A percentile compares a stretch with the other conserved stretches of the same genome.
Conservation (phyloP, 2,113 vertebrate genomes). For the Malaclemys terrapin region DNA sequence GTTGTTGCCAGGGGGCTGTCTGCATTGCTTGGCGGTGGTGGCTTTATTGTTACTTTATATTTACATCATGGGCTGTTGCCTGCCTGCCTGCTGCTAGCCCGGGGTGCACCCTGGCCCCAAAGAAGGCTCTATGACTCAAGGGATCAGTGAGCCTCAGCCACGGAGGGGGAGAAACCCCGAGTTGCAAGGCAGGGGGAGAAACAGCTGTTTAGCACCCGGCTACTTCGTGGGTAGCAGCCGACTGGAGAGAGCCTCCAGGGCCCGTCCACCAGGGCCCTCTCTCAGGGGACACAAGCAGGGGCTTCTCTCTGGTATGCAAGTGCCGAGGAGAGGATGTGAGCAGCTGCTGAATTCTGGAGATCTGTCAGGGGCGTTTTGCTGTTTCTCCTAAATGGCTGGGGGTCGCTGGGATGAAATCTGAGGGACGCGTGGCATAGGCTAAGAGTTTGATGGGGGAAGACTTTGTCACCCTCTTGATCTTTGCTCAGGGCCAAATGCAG, state of each 20-base stretch:
- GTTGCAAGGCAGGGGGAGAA: fast-evolving
- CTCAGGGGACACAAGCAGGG: fast-evolving
- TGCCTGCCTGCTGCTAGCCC: too few relatives aligned
- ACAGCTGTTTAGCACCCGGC: background rate
- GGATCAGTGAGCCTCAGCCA: background rate
- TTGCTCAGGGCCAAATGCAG: too few relatives aligned
- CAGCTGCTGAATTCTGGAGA: background rate
- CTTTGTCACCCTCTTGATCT: background rate
- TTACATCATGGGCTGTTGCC: background rate
- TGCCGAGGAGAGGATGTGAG: background rate
- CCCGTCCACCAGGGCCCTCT: fast-evolving
- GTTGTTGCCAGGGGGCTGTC: background rate
- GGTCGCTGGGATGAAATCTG: background rate
- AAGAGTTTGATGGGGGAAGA: fast-evolving
- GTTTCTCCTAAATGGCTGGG: background rate
- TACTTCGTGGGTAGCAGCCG: background rate
- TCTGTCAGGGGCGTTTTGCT: background rate
- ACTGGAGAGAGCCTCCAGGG: background rate
- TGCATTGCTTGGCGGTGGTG: background rate
- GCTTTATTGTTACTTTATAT: background rate
- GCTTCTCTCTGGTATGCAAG: background rate
- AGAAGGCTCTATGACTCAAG: background rate
- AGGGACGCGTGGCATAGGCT: background rate
- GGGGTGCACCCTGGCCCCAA: fast-evolving
- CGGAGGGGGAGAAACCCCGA: fast-evolving